Percentiles rank a stretch among this genome's conserved stretches.
Evolutionary conservation across 2,797 vertebrate species (phyloP).

Genomic region (Poeciliopsis gracilis): DNA sequence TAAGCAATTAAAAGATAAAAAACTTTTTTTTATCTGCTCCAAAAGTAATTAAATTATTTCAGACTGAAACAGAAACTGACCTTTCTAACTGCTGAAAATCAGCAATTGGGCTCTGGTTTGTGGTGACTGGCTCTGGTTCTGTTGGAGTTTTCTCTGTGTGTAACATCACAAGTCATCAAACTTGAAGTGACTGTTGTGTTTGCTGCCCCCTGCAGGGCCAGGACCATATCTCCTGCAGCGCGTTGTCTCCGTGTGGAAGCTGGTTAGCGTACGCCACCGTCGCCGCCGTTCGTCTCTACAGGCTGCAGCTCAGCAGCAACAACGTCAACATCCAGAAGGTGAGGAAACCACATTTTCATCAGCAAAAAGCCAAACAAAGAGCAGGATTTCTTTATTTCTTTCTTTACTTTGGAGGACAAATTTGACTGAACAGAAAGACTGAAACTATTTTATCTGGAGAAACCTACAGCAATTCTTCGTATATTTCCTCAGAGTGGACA

Average conservation of each 20-base stretch:
- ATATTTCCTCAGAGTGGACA: background rate
- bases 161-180: too few species aligned
- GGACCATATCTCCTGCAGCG: slow-evolving; percentile 90
- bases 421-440: too few species aligned
- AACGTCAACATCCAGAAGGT: slow-evolving; percentile 86
- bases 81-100: too few species aligned
- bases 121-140: background rate
- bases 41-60: too few species aligned
- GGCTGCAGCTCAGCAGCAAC: slow-evolving; percentile 71
- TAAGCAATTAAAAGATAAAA: too few species aligned
- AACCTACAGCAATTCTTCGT: background rate
- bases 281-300: slow-evolving; percentile 86
- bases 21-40: too few species aligned
- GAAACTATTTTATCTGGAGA: too few species aligned
- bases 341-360: background rate
- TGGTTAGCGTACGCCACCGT: slow-evolving; percentile 89
- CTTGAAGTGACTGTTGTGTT: background rate
- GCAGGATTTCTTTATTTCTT: background rate
- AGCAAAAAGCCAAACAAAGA: background rate
- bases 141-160: background rate
- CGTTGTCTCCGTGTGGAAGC: slow-evolving; percentile 87
- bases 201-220: slow-evolving; percentile 81
- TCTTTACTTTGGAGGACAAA: background rate
- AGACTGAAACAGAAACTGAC: too few species aligned
- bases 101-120: too few species aligned